Evolutionary conservation across 2,113 vertebrate species (phyloP).

Genomic region (Genyomyrus donnyi): DNA sequence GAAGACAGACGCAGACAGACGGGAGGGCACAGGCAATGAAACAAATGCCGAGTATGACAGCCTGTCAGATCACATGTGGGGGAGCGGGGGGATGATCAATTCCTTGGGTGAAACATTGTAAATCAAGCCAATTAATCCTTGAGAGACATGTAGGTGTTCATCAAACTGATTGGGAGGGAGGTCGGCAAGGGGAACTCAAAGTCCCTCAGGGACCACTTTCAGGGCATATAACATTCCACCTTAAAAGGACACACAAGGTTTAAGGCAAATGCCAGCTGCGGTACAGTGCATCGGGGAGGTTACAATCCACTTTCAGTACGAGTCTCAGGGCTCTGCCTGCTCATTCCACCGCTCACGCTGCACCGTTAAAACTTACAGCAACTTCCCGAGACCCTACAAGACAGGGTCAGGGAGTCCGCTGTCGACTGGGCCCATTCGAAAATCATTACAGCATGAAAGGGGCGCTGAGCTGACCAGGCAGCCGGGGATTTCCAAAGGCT

Average conservation of each 20-base stretch:
- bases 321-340: not conserved
- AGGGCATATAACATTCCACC: not conserved
- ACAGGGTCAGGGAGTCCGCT: not conserved
- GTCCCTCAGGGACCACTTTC: not conserved
- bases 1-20: not conserved
- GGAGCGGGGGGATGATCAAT: not conserved
- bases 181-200: not conserved
- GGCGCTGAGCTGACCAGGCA: not conserved
- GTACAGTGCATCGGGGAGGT: not conserved
- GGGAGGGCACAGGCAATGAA: not conserved
- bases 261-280: not conserved
- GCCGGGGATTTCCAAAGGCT: not conserved
- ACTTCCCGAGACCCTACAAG: not conserved
- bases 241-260: not conserved
- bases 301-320: not conserved
- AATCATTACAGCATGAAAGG: not conserved
- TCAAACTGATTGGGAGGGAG: not conserved
- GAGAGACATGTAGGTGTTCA: conserved; percentile 5
- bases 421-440: not conserved
- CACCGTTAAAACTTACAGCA: not conserved
- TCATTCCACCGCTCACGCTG: not conserved
- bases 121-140: conserved; percentile 43
- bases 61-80: not conserved
- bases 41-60: not conserved
- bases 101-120: conserved; percentile 25